phyloP scores from a whole-genome alignment of 1,140 invertebrate species.

The Globodera rostochiensis region DNA sequence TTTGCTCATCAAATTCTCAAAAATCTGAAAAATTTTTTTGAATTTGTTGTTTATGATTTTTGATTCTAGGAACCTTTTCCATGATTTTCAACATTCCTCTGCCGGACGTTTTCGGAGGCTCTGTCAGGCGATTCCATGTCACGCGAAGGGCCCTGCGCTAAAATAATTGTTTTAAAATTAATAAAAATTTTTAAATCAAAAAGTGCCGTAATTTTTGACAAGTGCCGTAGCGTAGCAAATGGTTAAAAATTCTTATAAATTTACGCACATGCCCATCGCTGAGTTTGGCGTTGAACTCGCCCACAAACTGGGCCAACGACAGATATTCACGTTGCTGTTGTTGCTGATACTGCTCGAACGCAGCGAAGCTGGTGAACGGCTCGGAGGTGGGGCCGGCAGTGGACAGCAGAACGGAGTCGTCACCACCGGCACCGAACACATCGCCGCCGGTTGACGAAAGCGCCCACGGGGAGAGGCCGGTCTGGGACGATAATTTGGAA shows the following conservation, averaged over 20 bases:
- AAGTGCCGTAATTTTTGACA: too few relatives aligned
- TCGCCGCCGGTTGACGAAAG: not conserved
- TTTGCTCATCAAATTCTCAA: constrained; percentile 48
- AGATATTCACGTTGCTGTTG: constrained; percentile 42
- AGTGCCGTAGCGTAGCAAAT: too few relatives aligned
- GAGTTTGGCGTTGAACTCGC: constrained; percentile 43
- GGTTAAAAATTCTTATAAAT: too few relatives aligned
- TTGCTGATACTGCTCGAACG: constrained; percentile 24
- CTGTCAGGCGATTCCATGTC: constrained; percentile 60
- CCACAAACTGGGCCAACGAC: constrained; percentile 51
- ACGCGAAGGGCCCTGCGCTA: constrained; percentile 59
- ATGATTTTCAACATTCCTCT: constrained; percentile 61
- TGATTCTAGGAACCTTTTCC: constrained; percentile 55
- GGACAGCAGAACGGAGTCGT: not conserved
- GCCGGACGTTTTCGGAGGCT: constrained; percentile 62
- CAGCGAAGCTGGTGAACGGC: constrained; percentile 34
- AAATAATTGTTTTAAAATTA: constrained; percentile 37
- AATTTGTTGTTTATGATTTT: constrained; percentile 22
- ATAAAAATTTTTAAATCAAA: not conserved
- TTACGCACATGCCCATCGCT: constrained; percentile 33
- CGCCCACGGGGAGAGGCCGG: not conserved
- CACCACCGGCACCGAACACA: constrained; percentile 28
- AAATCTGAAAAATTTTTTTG: constrained; percentile 41
- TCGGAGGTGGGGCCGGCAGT: constrained; percentile 20
- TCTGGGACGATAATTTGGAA: not conserved